Evolutionary conservation across 2,888 invertebrate genomes (phyloP).

Genomic region (Linhomoeus sp.): DNA sequence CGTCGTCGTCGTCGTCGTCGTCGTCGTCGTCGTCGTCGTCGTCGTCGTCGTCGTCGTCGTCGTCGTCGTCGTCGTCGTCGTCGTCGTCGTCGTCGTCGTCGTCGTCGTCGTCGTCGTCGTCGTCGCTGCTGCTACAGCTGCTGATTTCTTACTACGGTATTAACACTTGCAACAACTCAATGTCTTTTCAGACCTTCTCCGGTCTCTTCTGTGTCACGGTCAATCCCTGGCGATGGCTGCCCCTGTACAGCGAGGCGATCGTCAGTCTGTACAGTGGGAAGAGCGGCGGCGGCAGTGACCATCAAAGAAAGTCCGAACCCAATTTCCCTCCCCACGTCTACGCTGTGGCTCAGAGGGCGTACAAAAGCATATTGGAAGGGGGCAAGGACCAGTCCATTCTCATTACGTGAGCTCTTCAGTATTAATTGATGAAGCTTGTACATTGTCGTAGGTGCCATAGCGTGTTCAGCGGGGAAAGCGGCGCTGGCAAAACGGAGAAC

Average conservation of each 20-base stretch:
- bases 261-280: slow-evolving; percentile 1
- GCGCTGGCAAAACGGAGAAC: slow-evolving; percentile 42
- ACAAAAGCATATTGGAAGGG: slow-evolving; percentile 32
- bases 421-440: neutral
- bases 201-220: slow-evolving; percentile 24
- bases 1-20: too few relatives aligned
- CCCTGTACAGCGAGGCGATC: neutral
- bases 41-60: too few relatives aligned
- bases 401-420: slow-evolving; percentile 19
- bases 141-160: too few relatives aligned
- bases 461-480: slow-evolving; percentile 40
- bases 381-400: slow-evolving; percentile 24
- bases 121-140: too few relatives aligned
- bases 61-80: too few relatives aligned
- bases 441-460: too few relatives aligned
- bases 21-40: too few relatives aligned
- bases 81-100: too few relatives aligned
- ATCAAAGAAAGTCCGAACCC: slow-evolving; percentile 2
- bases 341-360: slow-evolving; percentile 35
- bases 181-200: slow-evolving; percentile 18
- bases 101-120: too few relatives aligned
- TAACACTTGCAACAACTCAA: too few relatives aligned
- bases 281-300: slow-evolving; percentile 5
- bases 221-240: slow-evolving; percentile 18
- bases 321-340: slow-evolving; percentile 34